A percentile compares a stretch with the other conserved stretches of the same genome.
Conservation (phyloP, 92 coral and sea anemone species). For the Zoanthus sociatus region DNA sequence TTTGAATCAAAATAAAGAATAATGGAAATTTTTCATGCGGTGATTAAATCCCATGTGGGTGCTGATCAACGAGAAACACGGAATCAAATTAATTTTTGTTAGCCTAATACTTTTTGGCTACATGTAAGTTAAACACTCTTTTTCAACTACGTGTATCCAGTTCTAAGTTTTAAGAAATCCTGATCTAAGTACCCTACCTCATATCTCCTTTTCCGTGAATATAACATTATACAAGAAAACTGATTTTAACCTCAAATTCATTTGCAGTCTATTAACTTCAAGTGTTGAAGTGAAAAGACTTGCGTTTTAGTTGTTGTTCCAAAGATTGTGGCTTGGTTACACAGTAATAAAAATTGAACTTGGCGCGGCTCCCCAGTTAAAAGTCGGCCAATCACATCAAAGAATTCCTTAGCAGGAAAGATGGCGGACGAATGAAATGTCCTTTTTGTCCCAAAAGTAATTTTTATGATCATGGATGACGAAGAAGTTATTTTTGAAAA, state of each 20-base stretch:
- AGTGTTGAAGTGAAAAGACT: not conserved
- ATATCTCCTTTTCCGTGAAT: slow-evolving; percentile 34
- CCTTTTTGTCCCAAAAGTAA: not conserved
- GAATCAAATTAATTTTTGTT: too few relatives aligned
- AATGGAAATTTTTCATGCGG: too few relatives aligned
- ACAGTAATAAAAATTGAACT: not conserved
- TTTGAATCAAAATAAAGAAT: too few relatives aligned
- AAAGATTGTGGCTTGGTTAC: slow-evolving; percentile 31
- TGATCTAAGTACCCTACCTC: slow-evolving; percentile 7
- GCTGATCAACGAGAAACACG: too few relatives aligned
- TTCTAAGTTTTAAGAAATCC: too few relatives aligned
- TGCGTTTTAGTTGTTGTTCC: not conserved
- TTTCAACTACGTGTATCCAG: too few relatives aligned
- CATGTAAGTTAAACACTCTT: too few relatives aligned
- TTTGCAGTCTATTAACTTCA: not conserved
- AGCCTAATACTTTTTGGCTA: too few relatives aligned
- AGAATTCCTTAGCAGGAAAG: not conserved
- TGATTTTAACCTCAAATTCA: not conserved
- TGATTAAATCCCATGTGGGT: too few relatives aligned
- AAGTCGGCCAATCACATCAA: slow-evolving; percentile 2
- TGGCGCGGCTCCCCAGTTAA: slow-evolving; percentile 20
- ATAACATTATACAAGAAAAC: not conserved
- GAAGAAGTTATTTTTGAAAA: slow-evolving; percentile 91
- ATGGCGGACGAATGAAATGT: slow-evolving; percentile 45
- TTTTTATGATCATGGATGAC: slow-evolving; percentile 48